Evolutionary conservation across 2,113 vertebrate genomes (phyloP), one percentile per base, ranked within the genome.

Genomic region (Gallinago jamesoni): DNA sequence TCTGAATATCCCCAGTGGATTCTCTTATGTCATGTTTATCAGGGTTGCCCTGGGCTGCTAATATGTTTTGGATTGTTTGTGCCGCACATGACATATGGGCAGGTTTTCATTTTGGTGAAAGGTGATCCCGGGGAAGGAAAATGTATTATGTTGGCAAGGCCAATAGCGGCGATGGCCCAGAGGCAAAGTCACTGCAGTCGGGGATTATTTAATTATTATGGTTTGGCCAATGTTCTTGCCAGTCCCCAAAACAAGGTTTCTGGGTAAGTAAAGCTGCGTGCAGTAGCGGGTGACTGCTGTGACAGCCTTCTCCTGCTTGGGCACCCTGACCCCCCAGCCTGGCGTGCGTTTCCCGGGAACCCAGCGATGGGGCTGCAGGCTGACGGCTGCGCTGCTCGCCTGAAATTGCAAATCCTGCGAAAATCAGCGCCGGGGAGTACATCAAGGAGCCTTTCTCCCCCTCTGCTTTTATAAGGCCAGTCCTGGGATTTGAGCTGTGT

Each of bases 41-140:
- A 57, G 94, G 95, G 97, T 97, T 97, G 96, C 97, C 97, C 95
- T 6, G 89, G 96, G 97, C 91, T 97, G 94, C 97, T 97, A 59
- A 59, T 97, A 43, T 97, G 96, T 97, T 97, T 96, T 95, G 97
- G 94, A 96, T 97, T 96, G 92, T 97, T 97, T 96, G 89, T 76
- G 86, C 72, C 1, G 55, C 90, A 92, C 87, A 90, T 95, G 95
- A 95, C 95, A 77, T 18, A 52, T n/a, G 80, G 94, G 92, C 94
- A 95, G 97, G 79, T 96, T 96, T 96, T 96, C 93, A 50, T 57
- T 93, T 79, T 93, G 95, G 56, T 95, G 96, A 95, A 97, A 97
- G 91, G 94, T 74, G 97, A 97, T 96, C 93, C 89, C 0, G 0
- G 89, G 91, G 47, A 90, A 94, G 93, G 90, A 94, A 90, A 94